Base-by-base conservation (phyloP, 2,888 invertebrate species). In the Campoplex capitator region DNA sequence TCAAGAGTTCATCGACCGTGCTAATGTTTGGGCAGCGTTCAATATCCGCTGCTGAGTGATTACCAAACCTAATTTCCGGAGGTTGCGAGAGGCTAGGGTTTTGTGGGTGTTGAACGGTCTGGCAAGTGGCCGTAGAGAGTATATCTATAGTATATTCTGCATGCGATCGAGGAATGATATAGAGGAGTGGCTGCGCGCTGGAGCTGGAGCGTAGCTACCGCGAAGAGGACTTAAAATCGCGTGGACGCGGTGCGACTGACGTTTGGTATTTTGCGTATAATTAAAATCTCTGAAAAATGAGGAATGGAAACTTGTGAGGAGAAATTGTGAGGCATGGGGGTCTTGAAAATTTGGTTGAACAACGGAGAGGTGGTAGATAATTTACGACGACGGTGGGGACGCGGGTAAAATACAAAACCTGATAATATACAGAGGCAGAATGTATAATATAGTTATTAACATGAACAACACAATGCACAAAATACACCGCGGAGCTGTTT, bases 21-120 rank as follows among this genome's bases (percentile, higher is more conserved):
- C 74, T 42, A 77, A 48, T 78, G 71, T 76, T 84, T 68, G 84
- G 79, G 79, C 74, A 68, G 81, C 89, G 88, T 91, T 91, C 89
- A 92, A 93, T 93, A 93, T 93, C 93, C 92, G 92, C 65, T 48
- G 48, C 75, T 83, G 86, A 90, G 90, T 90, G 92, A 93, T 92
- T 93, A 90, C 90, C 91, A 91, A 92, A 93, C 91, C 90, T 90
- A 93, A 93, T 93, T 93, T 93, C 93, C 92, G 91, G 91, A 23
- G 78, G 45, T 54, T 38, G 18, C 32, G 28, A 32, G 35, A 48
- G 78, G 32, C n/a, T 32, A 62, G 32, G 62, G 35, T 18, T 65
- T 56, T 76, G 73, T 16, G 58, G 74, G 70, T 54, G 79, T 85
- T 65, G 38, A 75, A 84, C 88, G 77, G 70, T 83, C 70, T 70